A percentile compares a stretch with the other conserved stretches of the same genome.
Conservation (phyloP, 2,113 vertebrate genomes). For the Hippocampus mohnikei region DNA sequence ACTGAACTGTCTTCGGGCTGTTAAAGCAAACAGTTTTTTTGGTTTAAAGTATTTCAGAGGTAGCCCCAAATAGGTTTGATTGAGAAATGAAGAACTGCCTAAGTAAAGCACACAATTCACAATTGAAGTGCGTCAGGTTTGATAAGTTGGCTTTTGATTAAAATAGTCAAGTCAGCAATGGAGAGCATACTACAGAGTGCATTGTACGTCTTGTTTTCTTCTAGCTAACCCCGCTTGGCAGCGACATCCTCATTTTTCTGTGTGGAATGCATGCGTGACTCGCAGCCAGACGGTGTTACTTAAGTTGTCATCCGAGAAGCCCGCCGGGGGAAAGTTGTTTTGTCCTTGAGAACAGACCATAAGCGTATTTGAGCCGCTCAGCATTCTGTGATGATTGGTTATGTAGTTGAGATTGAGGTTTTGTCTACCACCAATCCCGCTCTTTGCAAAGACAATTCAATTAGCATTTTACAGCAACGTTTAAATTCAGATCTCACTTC, state of each 20-base stretch:
- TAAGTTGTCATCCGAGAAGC: constrained; percentile 44
- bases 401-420: constrained; percentile 44
- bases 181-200: neutral
- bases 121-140: neutral
- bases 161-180: neutral
- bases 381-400: constrained; percentile 44
- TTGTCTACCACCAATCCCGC: constrained; percentile 18
- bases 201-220: constrained; percentile 21
- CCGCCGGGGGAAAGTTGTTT: constrained; percentile 45
- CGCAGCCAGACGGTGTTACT: constrained; percentile 34
- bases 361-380: constrained; percentile 44
- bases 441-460: constrained; percentile 10
- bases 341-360: constrained; percentile 38
- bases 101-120: neutral
- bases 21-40: constrained; percentile 35
- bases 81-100: constrained; percentile 33
- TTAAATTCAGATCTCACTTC: neutral
- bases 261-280: constrained; percentile 37
- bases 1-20: constrained; percentile 42
- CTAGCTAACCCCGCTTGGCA: constrained; percentile 26
- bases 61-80: constrained; percentile 19
- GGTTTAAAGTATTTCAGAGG: constrained; percentile 38
- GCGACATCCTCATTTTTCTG: constrained; percentile 35
- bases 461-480: neutral
- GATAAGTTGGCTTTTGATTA: neutral